phyloP scores from a whole-genome alignment of 2,888 invertebrate species.

The Suillia variegata region DNA sequence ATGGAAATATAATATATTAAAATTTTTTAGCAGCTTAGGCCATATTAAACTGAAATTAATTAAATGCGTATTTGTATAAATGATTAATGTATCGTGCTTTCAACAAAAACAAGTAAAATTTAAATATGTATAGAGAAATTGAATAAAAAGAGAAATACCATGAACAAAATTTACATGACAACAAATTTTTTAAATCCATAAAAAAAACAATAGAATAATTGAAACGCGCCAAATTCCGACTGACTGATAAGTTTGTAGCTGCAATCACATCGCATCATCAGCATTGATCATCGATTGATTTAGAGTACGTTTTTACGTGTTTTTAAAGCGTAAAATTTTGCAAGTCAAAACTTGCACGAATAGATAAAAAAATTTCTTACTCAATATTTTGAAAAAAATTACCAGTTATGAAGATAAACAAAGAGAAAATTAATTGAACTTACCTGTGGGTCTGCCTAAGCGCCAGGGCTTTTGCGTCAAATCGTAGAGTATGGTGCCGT shows the following conservation, averaged over 20 bases:
- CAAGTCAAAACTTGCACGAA: not conserved
- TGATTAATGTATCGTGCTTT: not conserved
- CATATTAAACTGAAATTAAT: no score
- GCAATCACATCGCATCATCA: no score
- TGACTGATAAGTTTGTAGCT: no score
- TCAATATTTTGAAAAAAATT: not conserved
- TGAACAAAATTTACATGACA: not conserved
- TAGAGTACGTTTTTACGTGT: no score
- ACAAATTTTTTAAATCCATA: not conserved
- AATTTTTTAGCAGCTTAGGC: no score
- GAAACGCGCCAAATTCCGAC: not conserved
- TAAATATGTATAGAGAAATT: no score
- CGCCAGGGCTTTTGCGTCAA: conserved; percentile 83
- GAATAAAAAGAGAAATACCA: not conserved
- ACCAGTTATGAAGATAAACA: not conserved
- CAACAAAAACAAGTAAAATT: no score
- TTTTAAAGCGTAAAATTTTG: no score
- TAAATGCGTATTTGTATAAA: no score
- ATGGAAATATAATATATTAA: no score
- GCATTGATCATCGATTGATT: no score
- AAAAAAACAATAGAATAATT: no score
- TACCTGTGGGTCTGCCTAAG: conserved; percentile 84
- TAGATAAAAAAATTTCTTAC: not conserved
- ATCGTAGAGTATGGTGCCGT: conserved; percentile 81
- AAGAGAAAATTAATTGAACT: conserved; percentile 13